These are phyloP conservation scores for Rhea americana DNA, from an alignment of 2,113 vertebrate species.

Conservation along the genomic window DNA sequence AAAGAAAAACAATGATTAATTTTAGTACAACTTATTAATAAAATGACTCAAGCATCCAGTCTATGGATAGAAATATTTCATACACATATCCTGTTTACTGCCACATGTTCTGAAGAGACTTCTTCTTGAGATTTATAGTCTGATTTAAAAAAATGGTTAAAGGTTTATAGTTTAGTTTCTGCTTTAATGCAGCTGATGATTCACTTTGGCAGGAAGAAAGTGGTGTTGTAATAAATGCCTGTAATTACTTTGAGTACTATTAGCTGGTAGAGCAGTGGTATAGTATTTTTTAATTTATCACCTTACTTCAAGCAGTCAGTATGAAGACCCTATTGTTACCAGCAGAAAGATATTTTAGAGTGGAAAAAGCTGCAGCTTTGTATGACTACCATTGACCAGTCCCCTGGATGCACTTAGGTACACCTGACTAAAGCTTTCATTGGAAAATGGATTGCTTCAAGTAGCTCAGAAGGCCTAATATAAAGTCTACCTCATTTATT, in stretches of 20 bases:
- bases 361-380: constrained; percentile 26
- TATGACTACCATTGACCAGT: not conserved
- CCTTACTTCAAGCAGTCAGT: not conserved
- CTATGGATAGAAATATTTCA: not conserved
- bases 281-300: constrained; percentile 41
- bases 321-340: not conserved
- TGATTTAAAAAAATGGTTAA: not conserved
- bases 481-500: constrained; percentile 45
- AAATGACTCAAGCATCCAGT: not conserved
- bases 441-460: constrained; percentile 60
- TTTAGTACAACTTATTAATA: not conserved
- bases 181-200: constrained; percentile 11
- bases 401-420: constrained; percentile 33
- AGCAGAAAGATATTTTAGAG: not conserved
- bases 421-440: constrained; percentile 57
- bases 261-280: not conserved
- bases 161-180: not conserved
- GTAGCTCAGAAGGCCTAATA: constrained; percentile 43
- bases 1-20: not conserved
- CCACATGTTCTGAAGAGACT: not conserved
- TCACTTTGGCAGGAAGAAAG: not conserved
- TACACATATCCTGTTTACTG: not conserved
- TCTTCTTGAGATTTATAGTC: not conserved
- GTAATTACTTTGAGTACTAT: not conserved
- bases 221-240: not conserved